A percentile compares a stretch with the other conserved stretches of the same genome.
Conservation (phyloP, 2,797 vertebrate genomes). For the Synaphobranchus kaupii region DNA sequence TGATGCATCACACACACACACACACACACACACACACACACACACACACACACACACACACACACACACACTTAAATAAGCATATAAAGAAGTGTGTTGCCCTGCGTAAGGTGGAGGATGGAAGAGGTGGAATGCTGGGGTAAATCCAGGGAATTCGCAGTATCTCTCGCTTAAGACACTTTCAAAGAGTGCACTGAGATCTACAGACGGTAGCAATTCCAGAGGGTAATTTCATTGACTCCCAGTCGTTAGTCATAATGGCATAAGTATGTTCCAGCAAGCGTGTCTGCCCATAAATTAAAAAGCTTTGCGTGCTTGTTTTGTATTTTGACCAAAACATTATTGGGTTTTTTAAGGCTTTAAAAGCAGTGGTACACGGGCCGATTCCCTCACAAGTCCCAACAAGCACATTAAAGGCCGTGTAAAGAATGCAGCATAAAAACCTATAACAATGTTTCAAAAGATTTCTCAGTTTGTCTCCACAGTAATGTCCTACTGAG, state of each 20-base stretch:
- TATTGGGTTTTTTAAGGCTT: not conserved
- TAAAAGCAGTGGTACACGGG: not conserved
- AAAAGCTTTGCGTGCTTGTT: conserved; percentile 6
- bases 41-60: too few species aligned
- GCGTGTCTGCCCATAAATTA: not conserved
- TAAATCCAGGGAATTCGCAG: conserved; percentile 26
- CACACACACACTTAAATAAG: too few species aligned
- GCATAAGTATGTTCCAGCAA: not conserved
- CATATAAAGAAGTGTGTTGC: conserved; percentile 19
- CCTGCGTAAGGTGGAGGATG: conserved; percentile 9
- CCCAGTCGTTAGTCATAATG: conserved; percentile 12
- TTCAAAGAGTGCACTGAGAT: conserved; percentile 32
- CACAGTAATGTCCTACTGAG: too few species aligned
- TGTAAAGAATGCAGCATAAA: not conserved
- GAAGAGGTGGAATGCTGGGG: conserved; percentile 22
- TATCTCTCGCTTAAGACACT: conserved; percentile 14
- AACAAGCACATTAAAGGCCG: not conserved
- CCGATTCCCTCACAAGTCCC: not conserved
- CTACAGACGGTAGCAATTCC: conserved; percentile 16
- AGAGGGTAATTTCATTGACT: conserved; percentile 17
- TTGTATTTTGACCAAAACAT: not conserved
- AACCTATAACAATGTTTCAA: not conserved
- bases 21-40: not conserved
- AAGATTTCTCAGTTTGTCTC: not conserved
- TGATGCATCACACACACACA: not conserved